Base-by-base conservation (phyloP, 2,888 invertebrate genomes). In the Pomacea canaliculata region DNA sequence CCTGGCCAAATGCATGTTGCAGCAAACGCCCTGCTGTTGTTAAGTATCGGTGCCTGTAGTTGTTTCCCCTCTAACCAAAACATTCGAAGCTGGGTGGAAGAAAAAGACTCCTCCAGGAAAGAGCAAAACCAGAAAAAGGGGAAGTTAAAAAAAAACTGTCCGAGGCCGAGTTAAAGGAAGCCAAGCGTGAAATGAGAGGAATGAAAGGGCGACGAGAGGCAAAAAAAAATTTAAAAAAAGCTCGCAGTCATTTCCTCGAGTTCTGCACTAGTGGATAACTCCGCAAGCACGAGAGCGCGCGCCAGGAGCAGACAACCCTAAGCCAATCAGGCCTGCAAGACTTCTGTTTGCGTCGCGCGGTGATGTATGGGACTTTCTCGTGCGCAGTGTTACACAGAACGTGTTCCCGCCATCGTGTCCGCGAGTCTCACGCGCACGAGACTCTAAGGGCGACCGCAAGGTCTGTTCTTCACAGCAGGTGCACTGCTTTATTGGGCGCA, bases 311-410 rank as follows among this genome's bases (percentile, higher is more conserved):
- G 51, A 68, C 56, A 51, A 13, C 23, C 37, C 68, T 72, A 27
- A 76, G 68, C 76, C 76, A 76, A 76, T 76, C 68, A 76, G 59
- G 67, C 62, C 62, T 37, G 60, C 46, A 59, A 65, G 48, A 71
- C 63, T 62, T 49, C 60, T 76, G 66, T 76, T 67, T 72, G 76
- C 69, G 66, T 72, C 72, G 68, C 51, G 51, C 37, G 65, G 27
- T 78, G 78, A 76, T 76, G 72, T 76, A 78, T 76, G 76, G 27
- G 63, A 69, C 46, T n/a, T 70, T 78, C 56, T 67, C 78, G 70
- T 76, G 78, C 71, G 67, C 49, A 48, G 59, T n/a, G 56, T 71
- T n/a, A 76, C 73, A 59, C 73, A 23, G 12, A 66, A 73, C 51
- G 73, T 37, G 66, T 65, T 73, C 56, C 63, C 23, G 71, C 63